These are phyloP conservation scores for Chiroxiphia lanceolata DNA, from an alignment of 2,797 vertebrate species.

Conservation along the genomic window DNA sequence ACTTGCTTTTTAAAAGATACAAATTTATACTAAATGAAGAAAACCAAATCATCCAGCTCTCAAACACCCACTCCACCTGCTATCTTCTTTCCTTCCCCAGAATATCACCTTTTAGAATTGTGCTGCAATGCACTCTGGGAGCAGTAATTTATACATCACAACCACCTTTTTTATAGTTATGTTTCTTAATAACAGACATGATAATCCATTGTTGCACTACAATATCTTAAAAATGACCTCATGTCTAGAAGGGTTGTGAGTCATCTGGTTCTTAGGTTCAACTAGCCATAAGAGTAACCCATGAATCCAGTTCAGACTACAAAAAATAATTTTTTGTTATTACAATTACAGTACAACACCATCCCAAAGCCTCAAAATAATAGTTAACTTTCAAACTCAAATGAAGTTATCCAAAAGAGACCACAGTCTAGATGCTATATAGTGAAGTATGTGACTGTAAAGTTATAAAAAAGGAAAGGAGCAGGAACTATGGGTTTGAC, in stretches of 20 bases:
- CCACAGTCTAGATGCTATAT: not conserved
- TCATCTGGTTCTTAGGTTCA: not conserved
- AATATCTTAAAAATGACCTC: not conserved
- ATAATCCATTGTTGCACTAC: not conserved
- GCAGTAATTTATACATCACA: not conserved
- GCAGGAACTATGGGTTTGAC: not conserved
- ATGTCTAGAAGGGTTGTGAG: not conserved
- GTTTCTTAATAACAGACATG: not conserved
- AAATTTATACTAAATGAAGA: not conserved
- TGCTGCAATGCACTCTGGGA: not conserved
- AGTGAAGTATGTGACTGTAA: not conserved
- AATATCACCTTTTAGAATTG: not conserved
- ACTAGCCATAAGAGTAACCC: not conserved
- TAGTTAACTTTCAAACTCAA: not conserved
- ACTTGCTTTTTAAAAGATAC: not conserved
- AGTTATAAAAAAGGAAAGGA: not conserved
- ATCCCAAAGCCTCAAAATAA: not conserved
- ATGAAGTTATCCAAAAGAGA: not conserved
- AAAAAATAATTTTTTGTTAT: not conserved
- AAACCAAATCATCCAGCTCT: not conserved
- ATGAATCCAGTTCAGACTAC: not conserved
- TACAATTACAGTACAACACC: not conserved
- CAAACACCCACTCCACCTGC: accelerated
- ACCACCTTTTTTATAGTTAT: no score
- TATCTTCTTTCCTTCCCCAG: not conserved